Conservation (phyloP, 2,113 vertebrate genomes). For the Pseudorasbora parva region DNA sequence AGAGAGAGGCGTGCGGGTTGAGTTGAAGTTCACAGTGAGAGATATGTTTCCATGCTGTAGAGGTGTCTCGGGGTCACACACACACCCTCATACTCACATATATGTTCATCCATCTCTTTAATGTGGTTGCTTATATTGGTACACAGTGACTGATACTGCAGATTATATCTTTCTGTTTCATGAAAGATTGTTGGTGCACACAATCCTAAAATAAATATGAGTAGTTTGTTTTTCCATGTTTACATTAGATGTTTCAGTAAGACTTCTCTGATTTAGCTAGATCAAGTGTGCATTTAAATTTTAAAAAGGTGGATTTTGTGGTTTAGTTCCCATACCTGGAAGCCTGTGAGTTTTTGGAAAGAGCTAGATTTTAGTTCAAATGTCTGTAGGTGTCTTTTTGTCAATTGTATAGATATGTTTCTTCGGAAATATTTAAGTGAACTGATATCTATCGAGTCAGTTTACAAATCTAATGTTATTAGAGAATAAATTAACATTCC, state of each 20-base stretch:
- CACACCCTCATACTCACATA: constrained; percentile 3
- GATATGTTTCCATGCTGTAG: constrained; percentile 38
- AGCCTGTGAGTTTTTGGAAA: background rate
- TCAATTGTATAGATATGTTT: background rate
- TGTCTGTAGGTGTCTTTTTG: background rate
- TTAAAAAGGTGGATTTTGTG: background rate
- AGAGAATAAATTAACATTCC: constrained; percentile 19
- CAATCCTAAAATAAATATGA: background rate
- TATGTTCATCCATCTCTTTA: constrained; percentile 2
- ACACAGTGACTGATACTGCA: background rate
- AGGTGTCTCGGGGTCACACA: constrained; percentile 43
- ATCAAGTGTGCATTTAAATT: background rate
- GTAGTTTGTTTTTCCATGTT: constrained; percentile 5
- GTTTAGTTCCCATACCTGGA: background rate
- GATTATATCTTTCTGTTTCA: constrained; percentile 5
- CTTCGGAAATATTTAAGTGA: constrained; percentile 3
- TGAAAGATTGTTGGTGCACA: background rate
- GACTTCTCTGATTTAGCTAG: background rate
- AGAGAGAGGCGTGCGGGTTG: constrained; percentile 57
- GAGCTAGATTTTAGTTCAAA: background rate
- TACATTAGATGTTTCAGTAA: constrained; percentile 8
- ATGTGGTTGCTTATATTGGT: constrained; percentile 15
- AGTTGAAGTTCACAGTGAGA: constrained; percentile 58
- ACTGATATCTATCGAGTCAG: background rate
- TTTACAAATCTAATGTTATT: constrained; percentile 12